phyloP scores from a whole-genome alignment of 2,888 invertebrate genomes.

The Leptogaster cylindrica region DNA sequence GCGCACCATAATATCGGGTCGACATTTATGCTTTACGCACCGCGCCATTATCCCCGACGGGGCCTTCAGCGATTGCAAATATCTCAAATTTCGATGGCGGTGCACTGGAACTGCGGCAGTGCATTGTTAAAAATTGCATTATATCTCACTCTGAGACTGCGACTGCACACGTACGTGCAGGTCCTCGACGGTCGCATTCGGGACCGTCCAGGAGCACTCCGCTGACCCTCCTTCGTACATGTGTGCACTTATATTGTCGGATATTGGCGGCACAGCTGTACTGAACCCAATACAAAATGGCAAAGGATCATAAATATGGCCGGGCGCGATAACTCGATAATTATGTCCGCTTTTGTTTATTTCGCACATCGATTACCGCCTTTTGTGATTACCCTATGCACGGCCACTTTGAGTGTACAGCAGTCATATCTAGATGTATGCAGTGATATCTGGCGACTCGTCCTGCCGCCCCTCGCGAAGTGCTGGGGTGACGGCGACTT shows the following conservation, averaged over 20 bases:
- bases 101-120: slow-evolving; percentile 19
- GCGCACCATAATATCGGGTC: not conserved
- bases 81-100: slow-evolving; percentile 40
- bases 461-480: slow-evolving; percentile 2
- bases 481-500: slow-evolving; percentile 15
- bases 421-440: slow-evolving; percentile 38
- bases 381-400: slow-evolving; percentile 53
- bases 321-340: slow-evolving; percentile 62
- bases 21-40: slow-evolving; percentile 28
- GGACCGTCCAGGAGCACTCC: not conserved
- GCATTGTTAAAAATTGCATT: slow-evolving; percentile 42
- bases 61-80: slow-evolving; percentile 35
- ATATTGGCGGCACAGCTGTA: slow-evolving; percentile 40
- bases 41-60: slow-evolving; percentile 40
- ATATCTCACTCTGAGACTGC: slow-evolving; percentile 35
- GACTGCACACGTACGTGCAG: slow-evolving; percentile 11
- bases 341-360: slow-evolving; percentile 63
- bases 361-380: slow-evolving; percentile 61
- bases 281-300: slow-evolving; percentile 37
- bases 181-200: not conserved
- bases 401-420: slow-evolving; percentile 41
- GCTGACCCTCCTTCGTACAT: not conserved
- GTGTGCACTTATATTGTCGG: not conserved
- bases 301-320: slow-evolving; percentile 52
- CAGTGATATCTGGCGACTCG: slow-evolving; percentile 25